Evolutionary conservation across 2,113 vertebrate genomes (phyloP).

Genomic region (Scolopax mira): DNA sequence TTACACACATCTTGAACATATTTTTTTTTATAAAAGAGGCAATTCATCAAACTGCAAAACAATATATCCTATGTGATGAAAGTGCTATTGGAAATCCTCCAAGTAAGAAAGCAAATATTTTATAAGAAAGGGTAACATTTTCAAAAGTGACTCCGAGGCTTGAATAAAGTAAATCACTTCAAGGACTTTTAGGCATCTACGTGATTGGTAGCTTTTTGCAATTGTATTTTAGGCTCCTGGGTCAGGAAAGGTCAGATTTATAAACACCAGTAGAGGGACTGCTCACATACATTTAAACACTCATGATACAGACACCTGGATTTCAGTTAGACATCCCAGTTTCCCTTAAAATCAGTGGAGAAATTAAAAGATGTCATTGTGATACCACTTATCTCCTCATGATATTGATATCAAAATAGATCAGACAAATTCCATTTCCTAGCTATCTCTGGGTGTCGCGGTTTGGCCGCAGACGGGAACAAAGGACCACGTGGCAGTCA

Average conservation of each 20-base stretch:
- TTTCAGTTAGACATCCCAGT: neutral
- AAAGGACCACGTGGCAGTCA: too few relatives aligned
- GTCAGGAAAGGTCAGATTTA: neutral
- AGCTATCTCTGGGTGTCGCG: neutral
- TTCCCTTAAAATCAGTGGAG: neutral
- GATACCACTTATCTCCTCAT: neutral
- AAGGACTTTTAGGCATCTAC: neutral
- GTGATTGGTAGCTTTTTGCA: neutral
- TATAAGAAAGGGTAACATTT: neutral
- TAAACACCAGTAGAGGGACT: neutral
- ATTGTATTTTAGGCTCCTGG: neutral
- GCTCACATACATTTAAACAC: neutral
- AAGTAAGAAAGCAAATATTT: slow-evolving; percentile 7
- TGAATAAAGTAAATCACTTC: neutral
- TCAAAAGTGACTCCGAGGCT: neutral
- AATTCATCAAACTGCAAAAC: slow-evolving; percentile 29
- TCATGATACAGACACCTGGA: neutral
- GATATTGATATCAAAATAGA: neutral
- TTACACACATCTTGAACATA: slow-evolving; percentile 34
- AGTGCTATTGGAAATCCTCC: slow-evolving; percentile 10
- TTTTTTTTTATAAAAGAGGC: slow-evolving; percentile 22
- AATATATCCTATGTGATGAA: neutral
- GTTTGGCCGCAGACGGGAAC: too few relatives aligned
- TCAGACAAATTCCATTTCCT: neutral
- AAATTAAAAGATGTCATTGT: neutral